Percentiles rank a stretch among this genome's conserved stretches.
Conservation (phyloP, 2,888 invertebrate genomes). For the Cabera pusaria region DNA sequence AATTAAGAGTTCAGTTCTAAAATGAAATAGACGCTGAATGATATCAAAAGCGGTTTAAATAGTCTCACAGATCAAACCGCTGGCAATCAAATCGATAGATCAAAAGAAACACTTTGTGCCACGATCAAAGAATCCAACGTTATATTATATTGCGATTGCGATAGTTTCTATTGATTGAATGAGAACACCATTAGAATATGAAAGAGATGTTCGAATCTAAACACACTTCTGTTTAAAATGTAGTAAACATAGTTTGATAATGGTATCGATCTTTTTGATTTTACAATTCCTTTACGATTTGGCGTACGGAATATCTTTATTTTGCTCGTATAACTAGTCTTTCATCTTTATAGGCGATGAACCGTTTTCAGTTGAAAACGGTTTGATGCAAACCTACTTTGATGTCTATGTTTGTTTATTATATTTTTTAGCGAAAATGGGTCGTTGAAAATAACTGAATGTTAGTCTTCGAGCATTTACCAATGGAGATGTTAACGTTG, state of each 20-base stretch:
- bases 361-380: too few species aligned
- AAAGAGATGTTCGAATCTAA: slow-evolving; percentile 10
- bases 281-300: slow-evolving; percentile 5
- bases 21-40: too few species aligned
- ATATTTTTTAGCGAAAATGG: too few species aligned
- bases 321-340: neutral
- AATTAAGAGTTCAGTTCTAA: too few species aligned
- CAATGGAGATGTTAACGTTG: too few species aligned
- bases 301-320: neutral
- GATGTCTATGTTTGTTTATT: too few species aligned
- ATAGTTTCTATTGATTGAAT: slow-evolving; percentile 19
- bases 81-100: slow-evolving; percentile 16
- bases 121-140: slow-evolving; percentile 27
- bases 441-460: too few species aligned
- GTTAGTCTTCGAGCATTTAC: too few species aligned
- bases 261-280: slow-evolving; percentile 15
- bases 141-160: slow-evolving; percentile 25
- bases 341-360: neutral
- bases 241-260: slow-evolving; percentile 4
- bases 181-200: slow-evolving; percentile 14
- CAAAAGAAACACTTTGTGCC: slow-evolving; percentile 27
- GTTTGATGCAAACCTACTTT: too few species aligned
- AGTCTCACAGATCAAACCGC: slow-evolving; percentile 8
- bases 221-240: neutral
- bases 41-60: neutral